phyloP scores from a whole-genome alignment of 2,797 vertebrate species.

The Halcyon leucocephala region DNA sequence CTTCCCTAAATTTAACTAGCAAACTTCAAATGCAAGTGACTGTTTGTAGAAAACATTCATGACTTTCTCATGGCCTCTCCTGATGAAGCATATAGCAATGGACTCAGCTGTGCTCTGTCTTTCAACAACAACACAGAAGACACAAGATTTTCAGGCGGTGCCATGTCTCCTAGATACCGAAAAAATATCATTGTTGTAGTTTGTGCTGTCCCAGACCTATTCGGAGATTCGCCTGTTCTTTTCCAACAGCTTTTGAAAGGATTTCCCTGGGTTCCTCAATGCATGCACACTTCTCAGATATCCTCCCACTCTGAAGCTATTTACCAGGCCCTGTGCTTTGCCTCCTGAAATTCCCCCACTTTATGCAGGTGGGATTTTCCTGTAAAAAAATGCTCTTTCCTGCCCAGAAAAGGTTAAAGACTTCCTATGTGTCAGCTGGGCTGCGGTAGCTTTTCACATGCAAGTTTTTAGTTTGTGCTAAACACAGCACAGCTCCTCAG shows the following conservation, averaged over 20 bases:
- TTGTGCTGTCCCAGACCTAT: not conserved
- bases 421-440: not conserved
- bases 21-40: not conserved
- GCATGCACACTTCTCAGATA: not conserved
- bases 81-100: accelerated
- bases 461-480: not conserved
- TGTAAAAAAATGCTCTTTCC: not conserved
- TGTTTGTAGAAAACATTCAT: accelerated
- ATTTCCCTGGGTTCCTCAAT: not conserved
- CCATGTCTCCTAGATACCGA: not conserved
- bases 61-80: not conserved
- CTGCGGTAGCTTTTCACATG: not conserved
- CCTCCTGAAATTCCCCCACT: not conserved
- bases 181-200: not conserved
- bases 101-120: not conserved
- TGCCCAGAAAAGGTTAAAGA: not conserved
- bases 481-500: not conserved
- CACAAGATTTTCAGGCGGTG: not conserved
- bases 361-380: not conserved
- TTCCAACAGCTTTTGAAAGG: not conserved
- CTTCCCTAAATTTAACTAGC: not conserved
- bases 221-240: not conserved
- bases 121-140: not conserved
- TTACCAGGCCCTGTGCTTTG: not conserved
- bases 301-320: not conserved